Evolutionary conservation across 1,140 invertebrate genomes (phyloP).

Genomic region (Diabrotica undecimpunctata): DNA sequence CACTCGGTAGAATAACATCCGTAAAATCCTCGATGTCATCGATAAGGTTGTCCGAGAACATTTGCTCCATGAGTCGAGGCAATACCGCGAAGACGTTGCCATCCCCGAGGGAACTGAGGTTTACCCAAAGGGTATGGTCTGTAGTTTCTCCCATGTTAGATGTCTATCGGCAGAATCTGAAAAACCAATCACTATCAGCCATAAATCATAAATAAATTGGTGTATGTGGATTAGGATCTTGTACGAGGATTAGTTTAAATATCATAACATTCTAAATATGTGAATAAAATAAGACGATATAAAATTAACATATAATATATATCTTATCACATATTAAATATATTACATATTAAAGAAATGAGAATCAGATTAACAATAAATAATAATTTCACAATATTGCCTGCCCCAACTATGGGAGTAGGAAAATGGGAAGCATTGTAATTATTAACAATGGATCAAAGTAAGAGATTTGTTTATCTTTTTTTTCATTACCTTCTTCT

Average conservation of each 20-base stretch:
- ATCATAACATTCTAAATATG: no score
- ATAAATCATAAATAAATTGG: conserved; percentile 10
- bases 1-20: conserved; percentile 58
- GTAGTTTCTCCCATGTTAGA: conserved; percentile 20
- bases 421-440: no score
- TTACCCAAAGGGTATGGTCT: conserved; percentile 51
- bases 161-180: conserved; percentile 6
- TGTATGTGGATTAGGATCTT: conserved; percentile 7
- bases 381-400: no score
- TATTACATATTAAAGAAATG: no score
- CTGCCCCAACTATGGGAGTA: no score
- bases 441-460: no score
- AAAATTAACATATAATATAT: no score
- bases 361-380: no score
- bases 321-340: no score
- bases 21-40: conserved; percentile 36
- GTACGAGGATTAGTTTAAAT: background rate
- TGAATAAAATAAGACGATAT: no score
- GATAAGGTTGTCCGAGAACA: conserved; percentile 44
- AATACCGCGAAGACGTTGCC: conserved; percentile 53
- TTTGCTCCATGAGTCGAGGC: conserved; percentile 46
- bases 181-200: conserved; percentile 14
- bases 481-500: no score
- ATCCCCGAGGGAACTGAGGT: conserved; percentile 50
- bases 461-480: no score